Percentiles rank a stretch among this genome's conserved stretches.
phyloP scores from a whole-genome alignment of 2,797 vertebrate species.

The Nannoperca obscura region DNA sequence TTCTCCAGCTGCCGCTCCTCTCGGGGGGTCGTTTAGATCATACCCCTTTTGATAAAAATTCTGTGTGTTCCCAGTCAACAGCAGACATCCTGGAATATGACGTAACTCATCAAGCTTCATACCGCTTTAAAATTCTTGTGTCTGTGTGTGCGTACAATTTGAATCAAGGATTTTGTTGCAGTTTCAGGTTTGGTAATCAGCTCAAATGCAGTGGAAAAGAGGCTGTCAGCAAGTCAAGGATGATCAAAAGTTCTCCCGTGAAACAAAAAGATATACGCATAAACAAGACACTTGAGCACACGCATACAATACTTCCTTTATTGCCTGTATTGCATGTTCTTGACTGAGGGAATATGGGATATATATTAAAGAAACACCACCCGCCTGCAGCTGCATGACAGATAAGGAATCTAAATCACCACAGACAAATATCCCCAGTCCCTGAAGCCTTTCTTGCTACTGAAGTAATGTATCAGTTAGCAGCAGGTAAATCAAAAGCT shows the following conservation, averaged over 20 bases:
- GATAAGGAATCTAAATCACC: slow-evolving; percentile 11
- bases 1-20: slow-evolving; percentile 31
- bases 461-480: not conserved
- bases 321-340: not conserved
- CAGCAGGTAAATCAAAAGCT: slow-evolving; percentile 8
- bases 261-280: not conserved
- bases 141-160: not conserved
- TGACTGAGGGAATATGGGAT: not conserved
- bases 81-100: slow-evolving; percentile 9
- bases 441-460: not conserved
- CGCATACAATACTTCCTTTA: not conserved
- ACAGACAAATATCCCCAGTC: not conserved
- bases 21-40: not conserved
- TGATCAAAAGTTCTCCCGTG: slow-evolving; percentile 13
- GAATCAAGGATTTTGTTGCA: slow-evolving; percentile 17
- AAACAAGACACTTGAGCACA: not conserved
- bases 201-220: slow-evolving; percentile 8
- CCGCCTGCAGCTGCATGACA: slow-evolving; percentile 1
- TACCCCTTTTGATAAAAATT: slow-evolving; percentile 32
- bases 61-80: slow-evolving; percentile 13
- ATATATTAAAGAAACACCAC: not conserved
- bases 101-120: slow-evolving; percentile 12
- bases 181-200: slow-evolving; percentile 17
- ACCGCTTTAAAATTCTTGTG: not conserved
- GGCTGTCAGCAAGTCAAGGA: slow-evolving; percentile 24